A percentile compares a stretch with the other conserved stretches of the same genome.
These are phyloP conservation scores for Hydropotes inermis DNA, from an alignment of 2,113 vertebrate species.

Conservation along the genomic window DNA sequence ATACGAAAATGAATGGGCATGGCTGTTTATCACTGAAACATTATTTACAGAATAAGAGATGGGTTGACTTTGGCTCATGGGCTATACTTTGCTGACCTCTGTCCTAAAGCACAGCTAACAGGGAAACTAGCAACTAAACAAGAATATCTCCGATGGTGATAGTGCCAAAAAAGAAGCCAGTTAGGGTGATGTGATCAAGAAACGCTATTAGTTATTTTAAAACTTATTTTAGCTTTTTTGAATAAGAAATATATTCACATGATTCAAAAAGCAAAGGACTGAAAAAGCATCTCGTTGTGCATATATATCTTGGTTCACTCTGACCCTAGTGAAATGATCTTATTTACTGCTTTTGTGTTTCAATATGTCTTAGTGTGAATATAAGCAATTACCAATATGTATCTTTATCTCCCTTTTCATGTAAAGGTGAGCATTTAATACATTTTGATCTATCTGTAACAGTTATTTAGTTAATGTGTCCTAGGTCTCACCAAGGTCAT, in stretches of 20 bases:
- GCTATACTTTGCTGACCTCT: neutral
- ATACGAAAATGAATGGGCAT: neutral
- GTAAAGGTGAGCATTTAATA: neutral
- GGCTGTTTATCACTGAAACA: neutral
- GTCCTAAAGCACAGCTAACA: neutral
- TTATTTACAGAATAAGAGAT: neutral
- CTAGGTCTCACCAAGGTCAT: neutral
- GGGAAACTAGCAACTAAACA: neutral
- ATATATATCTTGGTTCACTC: neutral
- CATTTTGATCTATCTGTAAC: neutral
- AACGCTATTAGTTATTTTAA: neutral
- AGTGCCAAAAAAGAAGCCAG: neutral
- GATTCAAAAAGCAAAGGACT: neutral
- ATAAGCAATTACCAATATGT: neutral
- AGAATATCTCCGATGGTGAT: neutral
- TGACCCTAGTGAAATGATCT: neutral
- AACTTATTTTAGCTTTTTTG: neutral
- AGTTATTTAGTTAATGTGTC: neutral
- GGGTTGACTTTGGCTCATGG: neutral
- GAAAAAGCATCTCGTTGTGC: neutral
- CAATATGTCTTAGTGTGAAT: neutral
- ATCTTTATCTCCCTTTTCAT: neutral
- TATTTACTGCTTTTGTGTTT: slow-evolving; percentile 11
- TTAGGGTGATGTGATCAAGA: neutral
- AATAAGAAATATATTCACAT: neutral